A percentile compares a stretch with the other conserved stretches of the same genome.
Evolutionary conservation across 2,113 vertebrate genomes (phyloP).

Genomic region (Benitochromis conjunctus): DNA sequence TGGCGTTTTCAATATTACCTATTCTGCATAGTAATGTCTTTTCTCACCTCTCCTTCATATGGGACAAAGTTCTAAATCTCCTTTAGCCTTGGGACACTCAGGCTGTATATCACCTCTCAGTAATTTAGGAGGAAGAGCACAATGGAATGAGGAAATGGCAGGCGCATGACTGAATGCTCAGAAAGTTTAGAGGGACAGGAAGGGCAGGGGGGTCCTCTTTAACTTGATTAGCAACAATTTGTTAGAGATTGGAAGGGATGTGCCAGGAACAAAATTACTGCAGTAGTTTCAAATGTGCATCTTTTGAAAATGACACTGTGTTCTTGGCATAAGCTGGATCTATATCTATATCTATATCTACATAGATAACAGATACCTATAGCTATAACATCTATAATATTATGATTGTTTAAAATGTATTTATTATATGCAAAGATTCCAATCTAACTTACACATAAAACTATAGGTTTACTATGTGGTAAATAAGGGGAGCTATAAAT

Average conservation of each 20-base stretch:
- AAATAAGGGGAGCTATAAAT: neutral
- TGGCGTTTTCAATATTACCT: conserved; percentile 65
- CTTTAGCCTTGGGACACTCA: conserved; percentile 66
- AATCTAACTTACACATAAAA: neutral
- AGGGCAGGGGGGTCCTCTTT: conserved; percentile 36
- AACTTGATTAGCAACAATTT: conserved; percentile 45
- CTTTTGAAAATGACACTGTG: neutral
- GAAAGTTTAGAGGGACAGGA: conserved; percentile 49
- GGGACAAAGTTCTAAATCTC: conserved; percentile 77
- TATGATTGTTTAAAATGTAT: neutral
- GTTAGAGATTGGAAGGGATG: conserved; percentile 20
- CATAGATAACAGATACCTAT: neutral
- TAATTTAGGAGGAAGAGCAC: conserved; percentile 67
- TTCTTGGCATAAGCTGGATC: neutral
- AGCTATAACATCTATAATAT: neutral
- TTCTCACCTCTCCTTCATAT: conserved; percentile 74
- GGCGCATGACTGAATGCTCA: conserved; percentile 50
- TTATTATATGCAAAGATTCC: neutral
- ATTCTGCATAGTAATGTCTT: conserved; percentile 77
- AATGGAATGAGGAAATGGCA: conserved; percentile 54
- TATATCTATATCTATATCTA: neutral
- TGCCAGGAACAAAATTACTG: conserved; percentile 5
- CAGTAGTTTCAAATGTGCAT: conserved; percentile 5
- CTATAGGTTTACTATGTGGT: neutral
- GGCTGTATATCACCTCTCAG: conserved; percentile 66